These are phyloP conservation scores for Cynopterus brachyotis DNA, from an alignment of 2,113 vertebrate genomes.

Conservation along the genomic window DNA sequence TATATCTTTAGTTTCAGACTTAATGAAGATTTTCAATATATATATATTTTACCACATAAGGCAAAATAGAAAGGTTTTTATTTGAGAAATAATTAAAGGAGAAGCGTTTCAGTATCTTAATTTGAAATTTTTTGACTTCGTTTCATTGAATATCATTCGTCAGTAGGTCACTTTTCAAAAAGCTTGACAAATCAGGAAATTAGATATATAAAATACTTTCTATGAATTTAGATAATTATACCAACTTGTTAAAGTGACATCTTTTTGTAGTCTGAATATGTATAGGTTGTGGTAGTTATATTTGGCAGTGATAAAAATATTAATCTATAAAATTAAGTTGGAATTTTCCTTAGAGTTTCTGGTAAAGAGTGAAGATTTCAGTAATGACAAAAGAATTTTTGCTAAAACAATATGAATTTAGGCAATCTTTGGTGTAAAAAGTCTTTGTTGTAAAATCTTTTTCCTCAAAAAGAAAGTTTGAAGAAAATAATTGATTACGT, in stretches of 20 bases:
- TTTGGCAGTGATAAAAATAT: neutral
- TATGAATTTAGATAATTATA: neutral
- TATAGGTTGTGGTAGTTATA: neutral
- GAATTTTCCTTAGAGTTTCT: neutral
- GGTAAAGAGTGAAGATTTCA: constrained; percentile 3
- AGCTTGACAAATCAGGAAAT: constrained; percentile 4
- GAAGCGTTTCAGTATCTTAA: neutral
- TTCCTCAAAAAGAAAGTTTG: neutral
- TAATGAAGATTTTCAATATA: neutral
- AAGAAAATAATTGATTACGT: neutral
- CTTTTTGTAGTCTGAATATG: neutral
- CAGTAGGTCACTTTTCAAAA: neutral
- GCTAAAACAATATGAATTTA: constrained; percentile 2
- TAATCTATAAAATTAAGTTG: neutral
- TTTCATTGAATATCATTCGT: constrained; percentile 4
- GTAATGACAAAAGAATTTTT: constrained; percentile 29
- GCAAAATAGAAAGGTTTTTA: neutral
- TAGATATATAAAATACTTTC: neutral
- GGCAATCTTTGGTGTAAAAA: neutral
- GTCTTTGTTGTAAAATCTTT: too few species aligned
- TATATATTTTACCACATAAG: neutral
- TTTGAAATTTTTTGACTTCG: neutral
- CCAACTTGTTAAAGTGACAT: neutral
- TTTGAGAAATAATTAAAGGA: constrained; percentile 27
- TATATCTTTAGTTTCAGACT: neutral